Evolutionary conservation across 2,797 vertebrate species (phyloP), one percentile per base, ranked within the genome.

Genomic region (Odontamblyopus rebecca): DNA sequence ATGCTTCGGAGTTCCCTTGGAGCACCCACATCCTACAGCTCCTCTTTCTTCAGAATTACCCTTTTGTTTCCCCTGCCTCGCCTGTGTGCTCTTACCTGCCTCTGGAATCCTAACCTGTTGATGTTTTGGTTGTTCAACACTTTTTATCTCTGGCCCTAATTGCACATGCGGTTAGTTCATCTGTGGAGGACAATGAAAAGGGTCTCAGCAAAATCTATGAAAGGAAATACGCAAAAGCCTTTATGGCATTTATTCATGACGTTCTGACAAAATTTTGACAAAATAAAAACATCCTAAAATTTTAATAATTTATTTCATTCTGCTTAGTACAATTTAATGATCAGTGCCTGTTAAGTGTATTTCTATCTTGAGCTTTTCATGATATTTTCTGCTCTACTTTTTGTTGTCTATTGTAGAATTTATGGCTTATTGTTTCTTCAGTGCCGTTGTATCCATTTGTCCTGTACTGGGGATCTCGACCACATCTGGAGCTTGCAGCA

Each of bases 1-100:
- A 89, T 90, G 89, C 90, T 91, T 89, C 85, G 82, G 89, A 86
- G 89, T 90, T 93, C 84, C 82, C 81, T 86, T 75, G 35, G 77
- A 59, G 70, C 81, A 80, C 82, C 76, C 51, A 77, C 83, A 86
- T 81, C 79, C 67, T 76, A 70, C 81, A 72, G 71, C 74, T 78
- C 73, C 71, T 61, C 79, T 82, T 79, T 85, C 70, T 80, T 75
- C 71, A 80, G 75, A 83, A 86, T 81, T 69, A 73, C 77, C 76
- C 74, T 80, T 80, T 77, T 85, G 75, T 85, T 81, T 85, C 72
- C 67, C 63, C 53, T 51, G 63, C 69, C 61, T 74, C 76, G 76
- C 67, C 9, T 51, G n/a, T 66, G 74, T 48, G 38, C 67, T 54
- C 66, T 67, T 72, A 81, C 76, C 80, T 80, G 66, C 67, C 44